These are phyloP conservation scores for Microcebus lehilahytsara DNA, from an alignment of 2,113 vertebrate genomes.

Conservation along the genomic window DNA sequence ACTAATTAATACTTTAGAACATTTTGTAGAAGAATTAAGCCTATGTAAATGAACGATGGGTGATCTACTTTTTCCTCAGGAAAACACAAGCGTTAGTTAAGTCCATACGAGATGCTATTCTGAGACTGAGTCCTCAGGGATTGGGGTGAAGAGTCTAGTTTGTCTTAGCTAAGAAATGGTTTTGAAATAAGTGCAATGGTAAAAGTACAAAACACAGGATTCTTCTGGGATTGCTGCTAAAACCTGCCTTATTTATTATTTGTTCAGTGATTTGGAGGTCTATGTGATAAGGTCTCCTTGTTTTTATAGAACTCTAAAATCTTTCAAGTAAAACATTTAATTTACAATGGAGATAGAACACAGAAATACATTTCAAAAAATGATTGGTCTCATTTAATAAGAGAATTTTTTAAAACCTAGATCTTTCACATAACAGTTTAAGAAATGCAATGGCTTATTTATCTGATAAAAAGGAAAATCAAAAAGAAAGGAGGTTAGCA, in stretches of 20 bases:
- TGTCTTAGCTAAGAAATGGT: neutral
- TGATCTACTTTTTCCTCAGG: neutral
- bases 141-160: neutral
- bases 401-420: neutral
- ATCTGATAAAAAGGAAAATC: neutral
- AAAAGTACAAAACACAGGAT: neutral
- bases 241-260: neutral
- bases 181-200: neutral
- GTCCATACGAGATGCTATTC: neutral
- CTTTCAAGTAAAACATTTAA: neutral
- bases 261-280: neutral
- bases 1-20: neutral
- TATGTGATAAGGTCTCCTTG: neutral
- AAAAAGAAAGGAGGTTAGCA: neutral
- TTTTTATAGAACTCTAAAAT: neutral
- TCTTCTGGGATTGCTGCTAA: neutral
- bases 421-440: neutral
- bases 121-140: neutral
- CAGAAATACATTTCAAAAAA: conserved; percentile 8
- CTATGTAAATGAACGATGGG: neutral
- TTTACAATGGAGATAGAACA: neutral
- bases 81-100: neutral
- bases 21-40: neutral
- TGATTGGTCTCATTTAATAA: neutral
- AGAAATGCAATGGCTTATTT: neutral